A percentile compares a stretch with the other conserved stretches of the same genome.
Evolutionary conservation across 1,140 invertebrate genomes (phyloP).

Genomic region (Orchesella cincta): DNA sequence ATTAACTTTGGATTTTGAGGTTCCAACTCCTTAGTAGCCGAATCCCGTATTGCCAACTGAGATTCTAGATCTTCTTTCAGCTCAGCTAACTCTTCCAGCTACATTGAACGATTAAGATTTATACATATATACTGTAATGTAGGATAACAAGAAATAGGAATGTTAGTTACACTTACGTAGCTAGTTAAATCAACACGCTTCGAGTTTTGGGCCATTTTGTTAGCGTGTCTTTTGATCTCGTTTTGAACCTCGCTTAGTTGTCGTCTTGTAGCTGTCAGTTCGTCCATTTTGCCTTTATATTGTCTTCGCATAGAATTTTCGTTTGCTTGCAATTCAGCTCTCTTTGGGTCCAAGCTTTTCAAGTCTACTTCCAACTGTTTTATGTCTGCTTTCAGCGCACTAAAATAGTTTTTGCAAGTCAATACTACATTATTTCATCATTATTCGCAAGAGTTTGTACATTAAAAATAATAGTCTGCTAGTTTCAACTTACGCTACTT

Average conservation of each 20-base stretch:
- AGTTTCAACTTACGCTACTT: neutral
- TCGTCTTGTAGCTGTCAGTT: neutral
- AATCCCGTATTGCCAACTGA: neutral
- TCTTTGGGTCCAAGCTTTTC: neutral
- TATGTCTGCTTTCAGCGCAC: neutral
- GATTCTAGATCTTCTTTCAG: neutral
- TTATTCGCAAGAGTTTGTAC: neutral
- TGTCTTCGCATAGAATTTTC: neutral
- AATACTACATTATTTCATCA: neutral
- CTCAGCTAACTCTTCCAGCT: neutral
- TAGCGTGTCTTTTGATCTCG: neutral
- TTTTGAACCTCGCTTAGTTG: neutral
- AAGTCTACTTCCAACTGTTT: neutral
- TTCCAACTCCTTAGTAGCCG: neutral
- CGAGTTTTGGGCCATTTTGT: neutral
- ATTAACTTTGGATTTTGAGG: neutral
- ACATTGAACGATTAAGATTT: neutral
- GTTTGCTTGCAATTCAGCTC: neutral
- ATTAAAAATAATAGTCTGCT: too few relatives aligned
- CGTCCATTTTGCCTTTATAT: neutral
- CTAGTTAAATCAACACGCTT: neutral
- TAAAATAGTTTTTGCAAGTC: neutral
- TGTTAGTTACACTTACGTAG: slow-evolving; percentile 1
- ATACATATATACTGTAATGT: neutral
- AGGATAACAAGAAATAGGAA: neutral